phyloP scores from a whole-genome alignment of 2,113 vertebrate genomes.

The Ranitomeya imitator region DNA sequence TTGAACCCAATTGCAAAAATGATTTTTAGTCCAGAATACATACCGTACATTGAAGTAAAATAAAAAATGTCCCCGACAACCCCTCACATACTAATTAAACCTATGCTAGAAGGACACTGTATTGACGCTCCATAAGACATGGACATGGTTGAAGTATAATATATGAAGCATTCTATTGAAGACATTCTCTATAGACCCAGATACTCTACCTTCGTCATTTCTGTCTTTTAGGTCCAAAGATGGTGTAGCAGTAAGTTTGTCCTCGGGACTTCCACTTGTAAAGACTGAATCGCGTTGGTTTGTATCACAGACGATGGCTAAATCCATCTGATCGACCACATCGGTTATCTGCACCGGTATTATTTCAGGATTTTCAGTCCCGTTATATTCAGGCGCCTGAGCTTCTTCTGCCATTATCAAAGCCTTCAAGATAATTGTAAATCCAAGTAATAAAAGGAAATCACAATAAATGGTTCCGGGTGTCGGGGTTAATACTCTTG shows the following conservation, averaged over 20 bases:
- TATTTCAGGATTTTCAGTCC: conserved; percentile 51
- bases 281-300: conserved; percentile 6
- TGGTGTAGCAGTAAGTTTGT: not conserved
- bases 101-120: not conserved
- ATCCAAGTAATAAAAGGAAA: conserved; percentile 40
- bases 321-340: conserved; percentile 60
- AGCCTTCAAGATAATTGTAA: not conserved
- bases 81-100: not conserved
- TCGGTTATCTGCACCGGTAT: conserved; percentile 62
- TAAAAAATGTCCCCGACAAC: not conserved
- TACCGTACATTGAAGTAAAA: not conserved
- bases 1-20: no score
- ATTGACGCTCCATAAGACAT: not conserved
- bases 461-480: not conserved
- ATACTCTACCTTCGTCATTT: conserved; percentile 12
- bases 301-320: not conserved
- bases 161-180: not conserved
- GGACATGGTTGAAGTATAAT: not conserved
- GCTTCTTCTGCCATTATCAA: conserved; percentile 71
- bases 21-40: no score
- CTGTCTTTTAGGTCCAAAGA: not conserved
- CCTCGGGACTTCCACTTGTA: not conserved
- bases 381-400: conserved; percentile 63
- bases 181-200: not conserved
- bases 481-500: not conserved